Evolutionary conservation across 2,797 vertebrate species (phyloP), one percentile per base, ranked within the genome.

Genomic region (Acanthurus leucopareius): DNA sequence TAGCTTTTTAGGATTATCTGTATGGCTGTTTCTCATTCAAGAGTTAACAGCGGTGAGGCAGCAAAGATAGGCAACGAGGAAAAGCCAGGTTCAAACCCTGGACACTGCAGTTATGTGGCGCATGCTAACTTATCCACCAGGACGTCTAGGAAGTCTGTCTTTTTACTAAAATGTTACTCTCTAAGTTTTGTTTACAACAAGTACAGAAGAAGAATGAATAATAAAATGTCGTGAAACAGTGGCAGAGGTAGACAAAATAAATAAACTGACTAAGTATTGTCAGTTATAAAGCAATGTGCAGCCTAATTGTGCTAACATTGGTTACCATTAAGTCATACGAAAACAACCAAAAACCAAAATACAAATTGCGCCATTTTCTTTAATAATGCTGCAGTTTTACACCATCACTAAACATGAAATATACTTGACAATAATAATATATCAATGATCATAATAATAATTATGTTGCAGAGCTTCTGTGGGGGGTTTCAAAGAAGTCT

Each of bases 1-100:
- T 40, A 42, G 59, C 51, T 60, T 69, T 75, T 79, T 40, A 69
- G 48, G 70, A 69, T 74, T 28, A 48, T 77, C 73, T 40, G 13
- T 61, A 19, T 22, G 47, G 57, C 10, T 35, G 4, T 73, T 63
- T 74, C 15, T 65, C 42, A 35, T 77, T 71, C 68, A 16, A 73
- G 59, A 49, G 20, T 53, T 20, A 47, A 35, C 51, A 22, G 5
- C 28, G 28, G 15, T 11, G 35, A 47, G 10, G 8, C 17, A 10
- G 35, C 52, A 52, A 17, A 17, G 38, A 40, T 16, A 52, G n/a
- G 9, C 44, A 22, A 58, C 40, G 38, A 47, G 25, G 32, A 48
- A 77, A 73, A 53, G n/a, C 8, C 15, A 13, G 25, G 69, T 64
- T 54, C 32, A 40, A 75, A 53, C n/a, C 2, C 17, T 20, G 15